Conservation (phyloP, 2,113 vertebrate species). For the Arenaria interpres region DNA sequence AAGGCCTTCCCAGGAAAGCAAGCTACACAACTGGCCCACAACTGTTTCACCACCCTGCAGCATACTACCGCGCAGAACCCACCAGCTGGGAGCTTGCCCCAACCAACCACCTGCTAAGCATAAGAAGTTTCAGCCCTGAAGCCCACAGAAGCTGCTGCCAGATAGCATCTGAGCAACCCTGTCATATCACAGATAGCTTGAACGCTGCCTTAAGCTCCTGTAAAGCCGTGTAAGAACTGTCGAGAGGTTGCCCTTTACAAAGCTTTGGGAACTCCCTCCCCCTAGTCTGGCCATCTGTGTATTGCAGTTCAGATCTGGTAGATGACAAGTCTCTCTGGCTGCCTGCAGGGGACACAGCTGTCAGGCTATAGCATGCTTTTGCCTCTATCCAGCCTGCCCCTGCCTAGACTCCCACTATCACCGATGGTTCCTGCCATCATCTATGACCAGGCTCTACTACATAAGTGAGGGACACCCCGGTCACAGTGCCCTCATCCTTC, state of each 20-base stretch:
- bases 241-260: neutral
- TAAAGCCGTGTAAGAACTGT: neutral
- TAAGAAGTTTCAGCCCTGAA: neutral
- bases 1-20: neutral
- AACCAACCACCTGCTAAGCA: neutral
- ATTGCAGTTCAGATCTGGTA: neutral
- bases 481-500: neutral
- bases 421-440: neutral
- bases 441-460: neutral
- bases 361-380: neutral
- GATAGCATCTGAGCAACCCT: neutral
- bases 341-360: neutral
- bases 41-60: neutral
- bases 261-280: neutral
- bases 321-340: neutral
- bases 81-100: neutral
- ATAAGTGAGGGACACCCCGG: neutral
- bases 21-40: neutral
- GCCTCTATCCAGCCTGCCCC: neutral
- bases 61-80: neutral
- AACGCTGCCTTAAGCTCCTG: neutral
- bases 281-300: neutral
- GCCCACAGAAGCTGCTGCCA: neutral
- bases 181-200: neutral
- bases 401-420: neutral